Evolutionary conservation across 2,113 vertebrate species (phyloP).

Genomic region (Brachionichthys hirsutus): DNA sequence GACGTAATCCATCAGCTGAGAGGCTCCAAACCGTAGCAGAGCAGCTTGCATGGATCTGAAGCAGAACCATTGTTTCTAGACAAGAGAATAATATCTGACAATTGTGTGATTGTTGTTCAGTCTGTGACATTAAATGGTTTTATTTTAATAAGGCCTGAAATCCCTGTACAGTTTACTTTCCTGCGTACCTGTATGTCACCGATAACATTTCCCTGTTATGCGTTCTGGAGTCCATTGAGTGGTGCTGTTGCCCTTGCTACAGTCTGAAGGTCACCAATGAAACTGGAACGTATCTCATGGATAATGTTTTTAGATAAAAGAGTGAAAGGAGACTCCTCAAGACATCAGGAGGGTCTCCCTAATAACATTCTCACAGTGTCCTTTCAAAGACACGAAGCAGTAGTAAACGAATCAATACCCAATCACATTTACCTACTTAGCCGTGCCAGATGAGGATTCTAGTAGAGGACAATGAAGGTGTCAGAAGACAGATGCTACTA

Average conservation of each 20-base stretch:
- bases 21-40: slow-evolving; percentile 50
- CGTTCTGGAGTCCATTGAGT: slow-evolving; percentile 41
- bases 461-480: slow-evolving; percentile 41
- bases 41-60: slow-evolving; percentile 31
- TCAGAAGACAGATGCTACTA: slow-evolving; percentile 8
- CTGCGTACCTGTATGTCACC: no score
- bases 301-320: slow-evolving; percentile 40
- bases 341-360: slow-evolving; percentile 13
- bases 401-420: slow-evolving; percentile 54
- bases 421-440: slow-evolving; percentile 68
- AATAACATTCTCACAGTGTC: slow-evolving; percentile 33
- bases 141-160: background rate
- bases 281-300: slow-evolving; percentile 32
- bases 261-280: slow-evolving; percentile 47
- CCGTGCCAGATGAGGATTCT: slow-evolving; percentile 21
- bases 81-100: slow-evolving; percentile 42
- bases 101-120: background rate
- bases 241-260: slow-evolving; percentile 53
- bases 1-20: slow-evolving; percentile 50
- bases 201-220: slow-evolving; percentile 5
- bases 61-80: slow-evolving; percentile 55
- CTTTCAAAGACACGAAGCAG: slow-evolving; percentile 32
- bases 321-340: slow-evolving; percentile 42
- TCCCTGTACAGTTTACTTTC: no score
- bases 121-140: background rate